Percentiles rank a stretch among this genome's conserved stretches.
These are phyloP conservation scores for Silurus asotus DNA, from an alignment of 2,113 vertebrate genomes.

Conservation along the genomic window DNA sequence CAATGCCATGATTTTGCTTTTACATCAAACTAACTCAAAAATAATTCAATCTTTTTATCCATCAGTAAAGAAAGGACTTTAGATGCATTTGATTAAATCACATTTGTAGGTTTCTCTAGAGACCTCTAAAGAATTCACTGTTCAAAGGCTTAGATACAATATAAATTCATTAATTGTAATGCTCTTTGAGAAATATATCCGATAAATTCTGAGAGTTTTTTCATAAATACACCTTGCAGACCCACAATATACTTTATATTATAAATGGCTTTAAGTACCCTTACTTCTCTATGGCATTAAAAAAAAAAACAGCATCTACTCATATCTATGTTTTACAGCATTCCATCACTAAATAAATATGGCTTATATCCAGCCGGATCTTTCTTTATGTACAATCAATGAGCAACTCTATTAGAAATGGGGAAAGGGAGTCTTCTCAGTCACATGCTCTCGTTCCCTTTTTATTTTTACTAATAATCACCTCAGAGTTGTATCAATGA, in stretches of 20 bases:
- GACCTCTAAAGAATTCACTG: not conserved
- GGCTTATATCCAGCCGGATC: not conserved
- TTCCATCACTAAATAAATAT: not conserved
- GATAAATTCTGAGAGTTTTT: not conserved
- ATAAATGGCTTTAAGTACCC: not conserved
- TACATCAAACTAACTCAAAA: not conserved
- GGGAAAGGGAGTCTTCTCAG: not conserved
- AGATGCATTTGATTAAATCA: not conserved
- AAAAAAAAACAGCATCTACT: not conserved
- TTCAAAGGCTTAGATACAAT: not conserved
- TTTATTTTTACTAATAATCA: not conserved
- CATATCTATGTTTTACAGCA: not conserved
- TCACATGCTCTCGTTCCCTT: conserved; percentile 27
- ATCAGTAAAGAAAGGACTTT: not conserved
- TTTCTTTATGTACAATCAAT: not conserved
- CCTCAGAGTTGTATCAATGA: conserved; percentile 4
- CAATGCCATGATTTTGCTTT: not conserved
- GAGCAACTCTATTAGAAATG: not conserved
- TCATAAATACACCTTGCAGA: not conserved
- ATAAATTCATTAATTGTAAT: not conserved
- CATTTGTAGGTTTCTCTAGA: not conserved
- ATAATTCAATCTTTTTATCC: not conserved
- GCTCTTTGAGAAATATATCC: not conserved
- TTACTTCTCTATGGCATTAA: not conserved
- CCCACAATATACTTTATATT: not conserved